phyloP scores from a whole-genome alignment of 1,140 invertebrate species.

The Conopomorpha cramerella region DNA sequence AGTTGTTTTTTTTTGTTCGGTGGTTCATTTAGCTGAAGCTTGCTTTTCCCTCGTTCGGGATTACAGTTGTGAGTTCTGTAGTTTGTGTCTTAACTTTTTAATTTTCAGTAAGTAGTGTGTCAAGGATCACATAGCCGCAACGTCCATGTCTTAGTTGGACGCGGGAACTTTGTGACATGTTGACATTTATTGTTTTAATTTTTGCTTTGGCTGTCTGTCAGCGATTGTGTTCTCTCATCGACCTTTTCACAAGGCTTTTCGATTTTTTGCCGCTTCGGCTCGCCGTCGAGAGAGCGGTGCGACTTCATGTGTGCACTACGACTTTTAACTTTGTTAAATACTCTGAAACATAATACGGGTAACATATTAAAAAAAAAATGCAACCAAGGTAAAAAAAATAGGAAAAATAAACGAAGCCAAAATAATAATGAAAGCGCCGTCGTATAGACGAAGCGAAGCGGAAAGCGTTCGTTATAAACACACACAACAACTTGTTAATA shows the following conservation, averaged over 20 bases:
- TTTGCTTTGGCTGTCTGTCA: constrained; percentile 48
- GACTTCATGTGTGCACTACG: constrained; percentile 98
- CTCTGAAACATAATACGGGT: constrained; percentile 71
- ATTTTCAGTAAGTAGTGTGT: too few relatives aligned
- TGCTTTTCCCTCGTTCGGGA: too few relatives aligned
- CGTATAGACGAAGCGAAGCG: constrained; percentile 32
- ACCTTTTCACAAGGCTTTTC: constrained; percentile 62
- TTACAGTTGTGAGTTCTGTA: too few relatives aligned
- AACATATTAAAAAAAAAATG: constrained; percentile 41
- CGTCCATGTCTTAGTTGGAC: too few relatives aligned
- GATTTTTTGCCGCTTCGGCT: constrained; percentile 60
- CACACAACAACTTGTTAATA: too few relatives aligned
- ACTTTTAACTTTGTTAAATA: constrained; percentile 97
- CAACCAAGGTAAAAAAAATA: constrained; percentile 21
- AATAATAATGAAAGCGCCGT: constrained; percentile 30
- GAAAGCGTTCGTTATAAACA: constrained; percentile 30
- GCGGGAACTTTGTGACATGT: too few relatives aligned
- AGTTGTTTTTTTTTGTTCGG: too few relatives aligned
- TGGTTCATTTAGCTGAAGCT: too few relatives aligned
- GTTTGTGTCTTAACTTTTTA: too few relatives aligned
- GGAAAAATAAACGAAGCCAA: constrained; percentile 17
- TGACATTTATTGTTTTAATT: too few relatives aligned
- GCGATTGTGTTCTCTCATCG: constrained; percentile 46
- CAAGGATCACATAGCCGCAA: too few relatives aligned
- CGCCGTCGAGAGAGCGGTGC: constrained; percentile 80